phyloP scores from a whole-genome alignment of 2,797 vertebrate genomes.

The Myripristis murdjan region DNA sequence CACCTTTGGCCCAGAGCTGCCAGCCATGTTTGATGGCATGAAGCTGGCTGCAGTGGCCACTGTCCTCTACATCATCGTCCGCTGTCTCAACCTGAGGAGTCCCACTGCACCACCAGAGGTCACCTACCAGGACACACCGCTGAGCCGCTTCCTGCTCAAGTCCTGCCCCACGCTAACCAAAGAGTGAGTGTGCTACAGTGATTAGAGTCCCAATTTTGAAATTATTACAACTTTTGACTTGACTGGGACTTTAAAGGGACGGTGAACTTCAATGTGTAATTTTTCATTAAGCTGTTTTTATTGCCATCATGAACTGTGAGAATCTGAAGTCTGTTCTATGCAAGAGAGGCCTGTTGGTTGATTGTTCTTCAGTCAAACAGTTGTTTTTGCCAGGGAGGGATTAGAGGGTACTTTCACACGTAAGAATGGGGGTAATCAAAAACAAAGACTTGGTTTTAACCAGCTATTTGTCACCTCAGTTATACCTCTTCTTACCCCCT shows the following conservation, averaged over 20 bases:
- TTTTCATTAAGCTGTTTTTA: no score
- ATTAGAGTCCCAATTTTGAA: no score
- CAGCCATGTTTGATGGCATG: conserved; percentile 94
- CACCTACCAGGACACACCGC: conserved; percentile 90
- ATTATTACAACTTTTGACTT: not conserved
- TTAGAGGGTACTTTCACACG: no score
- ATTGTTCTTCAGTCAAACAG: no score
- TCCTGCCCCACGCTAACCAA: conserved; percentile 93
- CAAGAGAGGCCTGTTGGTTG: no score
- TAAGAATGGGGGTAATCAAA: no score
- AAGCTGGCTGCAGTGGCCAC: conserved; percentile 94
- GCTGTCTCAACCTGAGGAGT: conserved; percentile 95
- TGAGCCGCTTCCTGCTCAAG: conserved; percentile 92
- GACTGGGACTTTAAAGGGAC: not conserved
- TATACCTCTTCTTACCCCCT: no score
- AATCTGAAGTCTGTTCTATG: no score
- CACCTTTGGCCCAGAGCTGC: conserved; percentile 85
- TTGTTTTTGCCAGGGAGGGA: no score
- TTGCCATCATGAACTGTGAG: no score
- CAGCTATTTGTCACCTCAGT: no score
- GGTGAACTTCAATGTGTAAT: not conserved
- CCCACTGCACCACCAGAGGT: conserved; percentile 90
- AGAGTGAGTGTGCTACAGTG: conserved; percentile 93
- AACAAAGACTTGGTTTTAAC: no score
- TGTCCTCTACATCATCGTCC: conserved; percentile 93